Percentiles rank a stretch among this genome's conserved stretches.
These are phyloP conservation scores for Listronotus oregonensis DNA, from an alignment of 1,140 invertebrate species.

Conservation along the genomic window DNA sequence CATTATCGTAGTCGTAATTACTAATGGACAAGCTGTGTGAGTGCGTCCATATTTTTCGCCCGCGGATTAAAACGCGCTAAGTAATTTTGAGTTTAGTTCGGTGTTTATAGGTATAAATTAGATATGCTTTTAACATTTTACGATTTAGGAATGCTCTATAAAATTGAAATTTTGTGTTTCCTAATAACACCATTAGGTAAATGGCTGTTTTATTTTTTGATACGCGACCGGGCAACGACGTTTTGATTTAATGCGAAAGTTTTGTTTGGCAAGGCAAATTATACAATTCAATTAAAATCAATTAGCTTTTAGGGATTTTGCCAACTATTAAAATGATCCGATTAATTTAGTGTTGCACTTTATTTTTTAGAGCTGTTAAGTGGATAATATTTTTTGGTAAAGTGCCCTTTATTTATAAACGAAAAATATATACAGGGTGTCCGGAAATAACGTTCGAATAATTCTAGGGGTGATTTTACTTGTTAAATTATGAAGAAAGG, in stretches of 20 bases:
- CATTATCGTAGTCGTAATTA: too few species aligned
- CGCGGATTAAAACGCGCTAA: too few species aligned
- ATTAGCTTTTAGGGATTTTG: conserved; percentile 21
- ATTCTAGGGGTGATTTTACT: too few species aligned
- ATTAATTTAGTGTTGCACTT: conserved; percentile 4
- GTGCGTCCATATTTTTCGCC: too few species aligned
- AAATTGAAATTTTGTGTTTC: conserved; percentile 22
- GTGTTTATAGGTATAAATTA: conserved; percentile 12
- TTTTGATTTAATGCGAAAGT: conserved; percentile 26
- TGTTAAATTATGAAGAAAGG: too few species aligned
- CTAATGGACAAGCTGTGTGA: too few species aligned
- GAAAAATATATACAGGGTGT: too few species aligned
- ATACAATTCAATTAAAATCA: conserved; percentile 29
- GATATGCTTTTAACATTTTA: conserved; percentile 23
- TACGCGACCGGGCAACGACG: background rate
- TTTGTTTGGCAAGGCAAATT: conserved; percentile 27
- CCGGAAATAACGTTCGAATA: too few species aligned
- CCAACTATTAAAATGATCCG: conserved; percentile 11
- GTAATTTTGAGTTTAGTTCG: too few species aligned
- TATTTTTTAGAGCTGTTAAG: too few species aligned
- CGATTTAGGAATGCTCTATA: conserved; percentile 15
- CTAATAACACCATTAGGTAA: conserved; percentile 20
- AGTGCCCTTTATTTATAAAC: too few species aligned
- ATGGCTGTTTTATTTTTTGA: conserved; percentile 14
- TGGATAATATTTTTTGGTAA: too few species aligned